Conservation (phyloP, 1,140 invertebrate species). For the Lineus longissimus region DNA sequence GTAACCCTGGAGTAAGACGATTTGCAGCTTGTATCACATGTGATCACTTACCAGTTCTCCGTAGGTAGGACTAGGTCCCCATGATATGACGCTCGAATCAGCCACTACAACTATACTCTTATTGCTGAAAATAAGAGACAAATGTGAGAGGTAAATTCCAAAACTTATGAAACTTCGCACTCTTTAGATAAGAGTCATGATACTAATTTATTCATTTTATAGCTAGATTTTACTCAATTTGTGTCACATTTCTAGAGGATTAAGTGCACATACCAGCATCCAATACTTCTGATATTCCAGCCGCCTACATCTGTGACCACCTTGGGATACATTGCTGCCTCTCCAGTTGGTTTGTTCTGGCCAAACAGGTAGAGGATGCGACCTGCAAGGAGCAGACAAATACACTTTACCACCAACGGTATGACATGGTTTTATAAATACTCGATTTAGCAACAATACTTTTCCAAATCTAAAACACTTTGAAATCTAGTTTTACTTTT, state of each 20-base stretch:
- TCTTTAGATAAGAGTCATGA: too few relatives aligned
- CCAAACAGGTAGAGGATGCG: slow-evolving; percentile 76
- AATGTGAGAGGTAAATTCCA: too few relatives aligned
- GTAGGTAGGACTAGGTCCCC: slow-evolving; percentile 86
- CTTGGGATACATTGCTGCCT: slow-evolving; percentile 95
- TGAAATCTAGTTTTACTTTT: too few relatives aligned
- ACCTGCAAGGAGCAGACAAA: slow-evolving; percentile 34
- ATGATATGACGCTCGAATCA: slow-evolving; percentile 83
- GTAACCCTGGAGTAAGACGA: slow-evolving; percentile 75
- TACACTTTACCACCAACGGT: not conserved
- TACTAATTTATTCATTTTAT: too few relatives aligned
- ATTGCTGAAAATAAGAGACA: slow-evolving; percentile 36
- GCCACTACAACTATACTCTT: slow-evolving; percentile 78
- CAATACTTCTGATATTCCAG: slow-evolving; percentile 82
- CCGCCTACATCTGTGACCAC: slow-evolving; percentile 86
- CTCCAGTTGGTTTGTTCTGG: slow-evolving; percentile 84
- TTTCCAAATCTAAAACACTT: too few relatives aligned
- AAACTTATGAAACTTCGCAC: too few relatives aligned
- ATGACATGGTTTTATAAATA: not conserved
- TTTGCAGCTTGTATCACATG: too few relatives aligned
- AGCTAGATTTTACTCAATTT: too few relatives aligned
- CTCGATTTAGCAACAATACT: not conserved
- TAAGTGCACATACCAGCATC: slow-evolving; percentile 55
- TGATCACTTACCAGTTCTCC: slow-evolving; percentile 74
- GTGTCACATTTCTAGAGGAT: not conserved